A percentile compares a stretch with the other conserved stretches of the same genome.
Conservation (phyloP, 2,888 invertebrate species). For the Drosophila siamana region DNA sequence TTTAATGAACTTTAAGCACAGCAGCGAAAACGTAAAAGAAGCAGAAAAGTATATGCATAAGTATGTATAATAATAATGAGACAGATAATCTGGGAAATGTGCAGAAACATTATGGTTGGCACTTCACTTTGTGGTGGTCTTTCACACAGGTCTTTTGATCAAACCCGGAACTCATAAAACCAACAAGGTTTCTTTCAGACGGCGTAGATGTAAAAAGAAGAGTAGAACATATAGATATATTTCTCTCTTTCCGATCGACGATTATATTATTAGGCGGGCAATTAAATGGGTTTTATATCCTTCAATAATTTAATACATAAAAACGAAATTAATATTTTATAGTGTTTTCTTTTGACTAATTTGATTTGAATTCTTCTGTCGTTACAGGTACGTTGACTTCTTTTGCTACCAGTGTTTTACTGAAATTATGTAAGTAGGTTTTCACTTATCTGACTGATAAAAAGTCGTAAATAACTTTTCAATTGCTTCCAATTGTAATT, state of each 20-base stretch:
- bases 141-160: background rate
- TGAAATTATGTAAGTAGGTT: background rate
- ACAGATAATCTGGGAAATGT: slow-evolving; percentile 26
- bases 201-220: too few species aligned
- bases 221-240: too few species aligned
- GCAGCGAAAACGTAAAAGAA: background rate
- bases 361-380: background rate
- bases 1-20: slow-evolving; percentile 71
- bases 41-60: slow-evolving; percentile 5
- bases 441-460: background rate
- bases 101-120: slow-evolving; percentile 11
- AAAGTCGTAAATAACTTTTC: background rate
- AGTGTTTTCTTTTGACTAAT: background rate
- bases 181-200: background rate
- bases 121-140: slow-evolving; percentile 15
- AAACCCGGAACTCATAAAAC: background rate
- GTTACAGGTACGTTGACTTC: background rate
- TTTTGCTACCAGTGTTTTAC: background rate
- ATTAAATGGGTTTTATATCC: too few species aligned
- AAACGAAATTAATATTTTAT: too few species aligned
- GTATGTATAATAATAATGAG: slow-evolving; percentile 27
- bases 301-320: too few species aligned
- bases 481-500: background rate
- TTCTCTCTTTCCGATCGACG: too few species aligned
- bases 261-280: too few species aligned